Evolutionary conservation across 2,797 vertebrate species (phyloP).

Genomic region (Ambastaia sidthimunki): DNA sequence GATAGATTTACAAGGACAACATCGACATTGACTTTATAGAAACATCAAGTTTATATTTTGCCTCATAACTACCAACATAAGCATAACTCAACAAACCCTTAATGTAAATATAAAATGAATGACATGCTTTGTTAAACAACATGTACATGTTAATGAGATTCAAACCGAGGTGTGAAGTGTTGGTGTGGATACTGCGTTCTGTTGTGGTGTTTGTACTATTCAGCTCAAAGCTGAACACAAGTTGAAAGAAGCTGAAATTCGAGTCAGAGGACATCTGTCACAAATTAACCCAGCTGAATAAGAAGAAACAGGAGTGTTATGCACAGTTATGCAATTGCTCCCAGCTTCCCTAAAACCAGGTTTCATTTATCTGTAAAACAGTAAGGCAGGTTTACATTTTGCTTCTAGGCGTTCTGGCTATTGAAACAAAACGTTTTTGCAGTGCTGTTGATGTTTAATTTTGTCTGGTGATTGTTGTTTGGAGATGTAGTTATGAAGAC

Average conservation of each 20-base stretch:
- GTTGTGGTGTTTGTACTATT: not conserved
- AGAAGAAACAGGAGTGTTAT: constrained; percentile 1
- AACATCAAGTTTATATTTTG: constrained; percentile 41
- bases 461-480: constrained; percentile 15
- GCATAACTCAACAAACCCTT: not conserved
- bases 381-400: not conserved
- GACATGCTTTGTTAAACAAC: constrained; percentile 6
- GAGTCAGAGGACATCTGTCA: not conserved
- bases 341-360: constrained; percentile 23
- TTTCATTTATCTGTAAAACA: constrained; percentile 32
- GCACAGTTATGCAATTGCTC: not conserved
- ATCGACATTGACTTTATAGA: constrained; percentile 41
- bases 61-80: not conserved
- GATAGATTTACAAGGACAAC: constrained; percentile 37
- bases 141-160: constrained; percentile 3
- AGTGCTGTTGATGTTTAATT: not conserved
- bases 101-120: not conserved
- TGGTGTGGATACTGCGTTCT: not conserved
- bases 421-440: not conserved
- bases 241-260: not conserved
- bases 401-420: not conserved
- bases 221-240: not conserved
- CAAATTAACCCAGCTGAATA: not conserved
- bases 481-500: not conserved
- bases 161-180: constrained; percentile 18